Evolutionary conservation across 2,113 vertebrate genomes (phyloP).

Genomic region (Lynx canadensis): DNA sequence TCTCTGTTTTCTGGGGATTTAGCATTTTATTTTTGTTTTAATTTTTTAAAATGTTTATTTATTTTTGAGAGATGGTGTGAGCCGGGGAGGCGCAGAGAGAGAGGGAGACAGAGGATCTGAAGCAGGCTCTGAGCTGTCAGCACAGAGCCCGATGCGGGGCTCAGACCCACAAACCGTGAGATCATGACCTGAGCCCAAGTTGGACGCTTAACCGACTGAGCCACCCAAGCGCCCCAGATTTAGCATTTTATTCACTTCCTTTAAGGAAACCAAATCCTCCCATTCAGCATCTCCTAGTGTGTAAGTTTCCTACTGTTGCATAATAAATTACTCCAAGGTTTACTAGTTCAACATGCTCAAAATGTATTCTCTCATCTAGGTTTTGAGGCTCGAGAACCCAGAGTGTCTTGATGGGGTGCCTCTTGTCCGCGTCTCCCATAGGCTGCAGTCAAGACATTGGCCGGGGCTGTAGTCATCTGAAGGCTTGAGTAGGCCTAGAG

Average conservation of each 20-base stretch:
- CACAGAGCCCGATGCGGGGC: no score
- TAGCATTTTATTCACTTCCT: not conserved
- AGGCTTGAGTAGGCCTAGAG: not conserved
- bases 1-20: not conserved
- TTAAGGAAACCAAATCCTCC: not conserved
- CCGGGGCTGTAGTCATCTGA: not conserved
- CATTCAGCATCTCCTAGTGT: not conserved
- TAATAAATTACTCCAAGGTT: not conserved
- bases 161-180: no score
- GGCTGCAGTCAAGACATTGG: not conserved
- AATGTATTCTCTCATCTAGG: not conserved
- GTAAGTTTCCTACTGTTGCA: not conserved
- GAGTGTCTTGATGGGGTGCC: not conserved
- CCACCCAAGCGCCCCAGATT: not conserved
- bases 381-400: not conserved
- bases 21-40: not conserved
- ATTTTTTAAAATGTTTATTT: no score
- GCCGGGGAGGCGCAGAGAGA: no score
- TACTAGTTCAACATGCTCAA: not conserved
- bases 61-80: no score
- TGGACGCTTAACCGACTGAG: no score
- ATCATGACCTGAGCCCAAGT: no score
- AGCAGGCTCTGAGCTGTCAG: no score
- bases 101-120: no score
- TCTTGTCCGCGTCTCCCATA: not conserved